Evolutionary conservation across 1,140 invertebrate species (phyloP).

Genomic region (Palaemon carinicauda): DNA sequence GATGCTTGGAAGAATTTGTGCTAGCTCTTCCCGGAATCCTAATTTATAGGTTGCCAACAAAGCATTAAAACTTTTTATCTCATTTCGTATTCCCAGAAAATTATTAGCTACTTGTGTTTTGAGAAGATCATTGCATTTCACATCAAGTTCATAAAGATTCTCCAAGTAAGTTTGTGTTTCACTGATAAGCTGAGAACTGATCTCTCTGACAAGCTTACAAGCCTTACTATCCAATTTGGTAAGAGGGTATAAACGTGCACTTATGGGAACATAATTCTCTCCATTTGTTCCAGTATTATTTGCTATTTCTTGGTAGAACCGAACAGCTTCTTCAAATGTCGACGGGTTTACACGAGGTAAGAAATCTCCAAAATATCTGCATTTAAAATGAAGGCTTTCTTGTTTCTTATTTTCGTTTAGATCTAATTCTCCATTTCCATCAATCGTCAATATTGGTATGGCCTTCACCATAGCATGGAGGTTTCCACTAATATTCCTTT

Average conservation of each 20-base stretch:
- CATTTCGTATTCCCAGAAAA: background rate
- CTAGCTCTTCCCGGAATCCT: background rate
- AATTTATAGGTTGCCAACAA: background rate
- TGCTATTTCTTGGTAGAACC: background rate
- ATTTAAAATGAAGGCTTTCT: background rate
- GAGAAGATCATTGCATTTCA: background rate
- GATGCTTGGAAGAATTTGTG: background rate
- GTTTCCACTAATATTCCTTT: background rate
- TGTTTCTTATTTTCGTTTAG: background rate
- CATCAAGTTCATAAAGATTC: background rate
- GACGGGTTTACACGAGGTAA: background rate
- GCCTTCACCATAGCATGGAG: background rate
- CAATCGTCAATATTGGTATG: background rate
- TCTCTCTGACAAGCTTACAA: background rate
- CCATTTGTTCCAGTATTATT: background rate
- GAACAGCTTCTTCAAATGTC: background rate
- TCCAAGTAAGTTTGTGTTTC: background rate
- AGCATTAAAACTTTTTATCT: background rate
- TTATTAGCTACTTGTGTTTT: background rate
- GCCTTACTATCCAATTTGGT: background rate
- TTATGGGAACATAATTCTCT: background rate
- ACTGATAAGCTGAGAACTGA: background rate
- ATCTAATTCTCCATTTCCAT: background rate
- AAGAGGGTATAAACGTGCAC: background rate
- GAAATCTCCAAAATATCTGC: background rate